Evolutionary conservation across 2,797 vertebrate genomes (phyloP).

Genomic region (Graptemys geographica): DNA sequence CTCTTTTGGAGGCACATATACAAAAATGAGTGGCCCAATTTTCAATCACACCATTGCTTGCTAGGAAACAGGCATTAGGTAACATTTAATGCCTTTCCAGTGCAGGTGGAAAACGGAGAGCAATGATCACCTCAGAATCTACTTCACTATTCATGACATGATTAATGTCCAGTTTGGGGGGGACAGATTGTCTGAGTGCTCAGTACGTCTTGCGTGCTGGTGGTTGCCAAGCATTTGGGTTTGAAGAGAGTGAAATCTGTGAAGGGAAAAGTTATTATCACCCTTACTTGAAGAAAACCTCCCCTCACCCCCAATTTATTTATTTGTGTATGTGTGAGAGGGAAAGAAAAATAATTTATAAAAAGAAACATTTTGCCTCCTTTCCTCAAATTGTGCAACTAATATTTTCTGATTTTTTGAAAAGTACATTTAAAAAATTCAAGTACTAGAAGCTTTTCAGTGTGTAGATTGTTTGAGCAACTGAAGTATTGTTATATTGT

Average conservation of each 20-base stretch:
- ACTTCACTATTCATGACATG: not conserved
- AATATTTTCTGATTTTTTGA: not conserved
- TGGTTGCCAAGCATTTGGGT: not conserved
- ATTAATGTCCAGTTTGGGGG: not conserved
- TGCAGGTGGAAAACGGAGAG: not conserved
- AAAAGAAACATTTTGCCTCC: not conserved
- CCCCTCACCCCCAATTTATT: not conserved
- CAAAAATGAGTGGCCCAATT: not conserved
- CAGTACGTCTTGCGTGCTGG: not conserved
- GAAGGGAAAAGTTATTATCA: not conserved
- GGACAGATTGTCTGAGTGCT: not conserved
- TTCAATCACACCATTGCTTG: rapidly evolving
- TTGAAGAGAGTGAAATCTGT: not conserved
- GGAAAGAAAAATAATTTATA: not conserved
- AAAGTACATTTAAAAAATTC: not conserved
- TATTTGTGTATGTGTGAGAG: not conserved
- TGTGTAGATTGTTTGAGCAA: not conserved
- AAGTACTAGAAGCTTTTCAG: not conserved
- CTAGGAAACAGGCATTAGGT: not conserved
- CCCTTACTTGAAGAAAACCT: not conserved
- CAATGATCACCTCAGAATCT: not conserved
- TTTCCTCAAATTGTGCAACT: not conserved
- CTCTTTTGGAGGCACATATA: not conserved
- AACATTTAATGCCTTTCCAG: not conserved
- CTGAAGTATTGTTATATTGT: not conserved